Conservation (phyloP, 53 echinoderm and acorn worm species). For the Glandiceps talaboti region DNA sequence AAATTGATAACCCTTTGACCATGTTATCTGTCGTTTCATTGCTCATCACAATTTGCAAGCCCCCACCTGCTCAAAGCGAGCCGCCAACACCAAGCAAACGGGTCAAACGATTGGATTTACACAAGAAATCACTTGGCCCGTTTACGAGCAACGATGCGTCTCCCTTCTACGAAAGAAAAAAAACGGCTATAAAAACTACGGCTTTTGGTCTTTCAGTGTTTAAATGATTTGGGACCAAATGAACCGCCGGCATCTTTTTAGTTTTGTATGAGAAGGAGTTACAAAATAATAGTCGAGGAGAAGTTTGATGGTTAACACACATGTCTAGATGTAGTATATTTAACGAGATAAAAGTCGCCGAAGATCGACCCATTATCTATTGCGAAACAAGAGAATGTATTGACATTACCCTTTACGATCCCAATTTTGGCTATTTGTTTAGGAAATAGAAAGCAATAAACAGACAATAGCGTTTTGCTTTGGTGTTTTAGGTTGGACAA, state of each 20-base stretch:
- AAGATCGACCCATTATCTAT: not conserved
- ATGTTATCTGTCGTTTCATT: no score
- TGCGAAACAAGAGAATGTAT: not conserved
- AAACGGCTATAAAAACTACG: no score
- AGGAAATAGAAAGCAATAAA: not conserved
- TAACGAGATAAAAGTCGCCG: not conserved
- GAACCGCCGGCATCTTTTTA: not conserved
- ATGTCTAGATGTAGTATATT: not conserved
- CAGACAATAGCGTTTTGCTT: not conserved
- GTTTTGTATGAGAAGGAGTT: not conserved
- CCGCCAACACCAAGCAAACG: no score
- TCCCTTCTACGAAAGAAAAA: no score
- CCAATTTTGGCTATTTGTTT: not conserved
- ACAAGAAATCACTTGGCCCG: no score
- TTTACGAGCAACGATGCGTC: no score
- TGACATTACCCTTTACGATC: not conserved
- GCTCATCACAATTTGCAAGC: no score
- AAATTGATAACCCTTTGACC: no score
- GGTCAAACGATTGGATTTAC: no score
- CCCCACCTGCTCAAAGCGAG: no score
- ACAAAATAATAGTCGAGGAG: not conserved
- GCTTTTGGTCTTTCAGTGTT: not conserved
- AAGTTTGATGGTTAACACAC: not conserved
- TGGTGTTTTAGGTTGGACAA: no score
- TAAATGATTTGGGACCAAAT: not conserved